Evolutionary conservation across 2,113 vertebrate genomes (phyloP), one percentile per base, ranked within the genome.

Genomic region (Corythoichthys haematopterus): DNA sequence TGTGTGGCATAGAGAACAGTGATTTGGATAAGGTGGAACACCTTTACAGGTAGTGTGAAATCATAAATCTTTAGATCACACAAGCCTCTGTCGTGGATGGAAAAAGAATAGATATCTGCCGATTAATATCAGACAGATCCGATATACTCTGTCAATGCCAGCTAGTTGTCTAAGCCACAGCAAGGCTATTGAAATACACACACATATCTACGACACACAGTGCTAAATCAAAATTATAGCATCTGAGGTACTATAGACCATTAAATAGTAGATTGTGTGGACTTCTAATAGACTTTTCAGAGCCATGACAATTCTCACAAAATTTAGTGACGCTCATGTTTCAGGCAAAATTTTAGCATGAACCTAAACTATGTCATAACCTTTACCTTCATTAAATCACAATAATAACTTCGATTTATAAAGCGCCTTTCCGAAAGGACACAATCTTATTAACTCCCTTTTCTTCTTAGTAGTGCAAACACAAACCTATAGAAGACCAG

Each of bases 381-480:
- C 55, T 7, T 55, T 36, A 36, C 35, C 12, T 36, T 36, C 20
- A 28, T 20, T 55, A 28, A 55, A 33, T 15, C 4, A 53, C 20
- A 33, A 33, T 33, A 55, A 11, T 11, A 11, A 55, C 28, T 35
- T 55, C 12, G 3, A 28, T 55, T 33, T 33, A 55, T 28, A 33
- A 4, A 4, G 3, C 20, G 1, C 20, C 20, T 55, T 55, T 55
- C 20, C 52, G 4, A 33, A 12, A 10, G 20, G 12, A 12, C 55
- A 36, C 13, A 57, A 36, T 33, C 10, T 55, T 11, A 8, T 55
- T 11, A 55, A 35, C 52, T 55, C 52, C 52, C 28, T 55, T 33
- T 57, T 33, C 13, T 57, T 57, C 90, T 81, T 88, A 91, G 88
- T 68, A 80, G 68, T 64, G 72, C 79, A 82, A 89, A 76, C 81